Base-by-base conservation (phyloP, 1,140 invertebrate genomes). In the Apis cerana region DNA sequence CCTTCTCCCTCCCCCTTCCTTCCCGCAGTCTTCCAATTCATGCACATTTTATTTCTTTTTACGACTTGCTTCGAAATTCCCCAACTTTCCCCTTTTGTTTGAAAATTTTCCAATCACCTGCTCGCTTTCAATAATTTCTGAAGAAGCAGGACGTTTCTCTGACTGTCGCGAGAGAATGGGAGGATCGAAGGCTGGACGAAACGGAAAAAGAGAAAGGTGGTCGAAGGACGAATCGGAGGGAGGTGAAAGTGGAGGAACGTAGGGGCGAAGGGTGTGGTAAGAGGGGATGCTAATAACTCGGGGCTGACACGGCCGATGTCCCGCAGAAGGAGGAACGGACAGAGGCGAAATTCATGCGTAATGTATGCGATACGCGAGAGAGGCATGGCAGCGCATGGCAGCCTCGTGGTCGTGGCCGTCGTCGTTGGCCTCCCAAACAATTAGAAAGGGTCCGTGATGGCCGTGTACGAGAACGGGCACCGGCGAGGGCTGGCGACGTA, bases 351-450 rank as follows among this genome's bases (percentile, higher is more conserved):
- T 91, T 90, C 81, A 89, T 90, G 88, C 85, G 84, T 91, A 89
- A 91, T 91, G 80, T 83, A 90, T 91, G 80, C 70, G 79, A 85
- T 88, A 81, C 77, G 77, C 80, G 56, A 65, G 75, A 75, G 54
- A 43, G 33, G 75, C 68, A 79, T 56, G 61, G 64, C 76, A 43
- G 70, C 27, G 75, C 68, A 79, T 56, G 61, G 64, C 76, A n/a
- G 70, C 27, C n/a, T n/a, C 61, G n/a, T 13, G 54, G 54, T 54
- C 56, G 59, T 58, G 54, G 72, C 2, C 33, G 33, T 43, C 84
- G 75, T 76, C 80, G 86, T 83, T 83, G 89, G 84, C 90, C 90
- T 90, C 90, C 90, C 88, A 85, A 88, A 90, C 90, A 92, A 92
- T 92, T 92, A 92, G 85, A 86, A 91, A 89, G 84, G 89, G 85